Evolutionary conservation across 1,140 invertebrate genomes (phyloP).

Genomic region (Zaprionus kolodkinae): DNA sequence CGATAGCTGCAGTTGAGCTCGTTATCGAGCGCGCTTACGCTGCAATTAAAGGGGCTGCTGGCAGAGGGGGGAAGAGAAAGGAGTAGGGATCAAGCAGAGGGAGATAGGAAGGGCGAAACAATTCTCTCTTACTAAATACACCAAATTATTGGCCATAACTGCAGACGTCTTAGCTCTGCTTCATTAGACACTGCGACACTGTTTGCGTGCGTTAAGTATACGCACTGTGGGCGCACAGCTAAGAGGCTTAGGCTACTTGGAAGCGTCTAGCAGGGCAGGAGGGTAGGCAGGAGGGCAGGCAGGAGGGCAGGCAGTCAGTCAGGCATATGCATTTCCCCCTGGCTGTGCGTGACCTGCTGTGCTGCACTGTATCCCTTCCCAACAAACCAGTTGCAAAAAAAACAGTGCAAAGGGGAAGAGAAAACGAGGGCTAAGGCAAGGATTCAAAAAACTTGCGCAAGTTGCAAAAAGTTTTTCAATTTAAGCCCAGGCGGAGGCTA

Average conservation of each 20-base stretch:
- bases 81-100: not conserved
- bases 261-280: not conserved
- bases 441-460: conserved; percentile 62
- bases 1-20: not conserved
- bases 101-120: not conserved
- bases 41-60: not conserved
- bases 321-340: conserved; percentile 24
- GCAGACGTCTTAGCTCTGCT: not conserved
- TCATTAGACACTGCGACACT: not conserved
- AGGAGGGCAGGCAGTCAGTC: not conserved
- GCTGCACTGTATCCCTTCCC: conserved; percentile 62
- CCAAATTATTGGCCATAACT: not conserved
- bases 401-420: conserved; percentile 15
- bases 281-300: not conserved
- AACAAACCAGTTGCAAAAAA: conserved; percentile 18
- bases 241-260: conserved; percentile 23
- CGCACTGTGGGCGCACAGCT: conserved; percentile 13
- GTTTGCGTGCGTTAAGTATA: conserved; percentile 30
- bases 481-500: conserved; percentile 47
- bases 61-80: not conserved
- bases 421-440: conserved; percentile 22
- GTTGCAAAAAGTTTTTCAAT: conserved; percentile 78
- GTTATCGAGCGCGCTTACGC: not conserved
- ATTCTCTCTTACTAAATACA: not conserved
- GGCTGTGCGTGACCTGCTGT: conserved; percentile 17